phyloP scores from a whole-genome alignment of 2,888 invertebrate species.

The Clunio marinus region DNA sequence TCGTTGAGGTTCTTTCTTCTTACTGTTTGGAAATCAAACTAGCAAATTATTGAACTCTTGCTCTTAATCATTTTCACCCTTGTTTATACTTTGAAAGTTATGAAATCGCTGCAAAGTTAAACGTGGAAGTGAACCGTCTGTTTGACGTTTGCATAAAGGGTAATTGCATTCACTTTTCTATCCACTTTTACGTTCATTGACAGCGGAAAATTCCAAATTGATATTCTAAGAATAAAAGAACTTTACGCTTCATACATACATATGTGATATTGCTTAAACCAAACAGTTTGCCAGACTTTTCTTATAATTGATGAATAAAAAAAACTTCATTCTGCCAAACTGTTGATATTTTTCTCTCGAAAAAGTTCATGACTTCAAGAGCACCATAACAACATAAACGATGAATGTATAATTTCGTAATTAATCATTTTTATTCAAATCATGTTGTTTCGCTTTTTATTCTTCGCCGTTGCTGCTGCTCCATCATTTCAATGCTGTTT shows the following conservation, averaged over 20 bases:
- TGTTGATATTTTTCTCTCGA: constrained; percentile 8
- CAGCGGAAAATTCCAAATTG: constrained; percentile 8
- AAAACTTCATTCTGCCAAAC: constrained; percentile 3
- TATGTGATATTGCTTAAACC: background rate
- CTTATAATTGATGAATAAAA: constrained; percentile 6
- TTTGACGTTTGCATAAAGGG: background rate
- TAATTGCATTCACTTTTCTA: background rate
- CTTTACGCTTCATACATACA: too few relatives aligned
- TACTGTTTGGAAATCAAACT: constrained; percentile 2
- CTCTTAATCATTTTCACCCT: constrained; percentile 14
- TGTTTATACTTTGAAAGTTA: constrained; percentile 5
- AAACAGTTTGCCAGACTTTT: constrained; percentile 14
- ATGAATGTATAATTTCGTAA: constrained; percentile 25
- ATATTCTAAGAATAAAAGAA: background rate
- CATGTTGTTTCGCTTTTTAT: background rate
- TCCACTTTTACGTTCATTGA: background rate
- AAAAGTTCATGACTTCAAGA: constrained; percentile 20
- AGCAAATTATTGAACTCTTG: constrained; percentile 9
- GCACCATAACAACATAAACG: constrained; percentile 5
- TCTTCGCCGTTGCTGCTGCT: background rate
- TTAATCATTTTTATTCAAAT: constrained; percentile 31
- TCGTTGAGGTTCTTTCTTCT: background rate
- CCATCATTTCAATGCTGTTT: constrained; percentile 7
- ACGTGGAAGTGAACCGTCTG: constrained; percentile 3
- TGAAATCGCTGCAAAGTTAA: constrained; percentile 1